Evolutionary conservation across 2,888 invertebrate genomes (phyloP).

Genomic region (Mechanitis mazaeus): DNA sequence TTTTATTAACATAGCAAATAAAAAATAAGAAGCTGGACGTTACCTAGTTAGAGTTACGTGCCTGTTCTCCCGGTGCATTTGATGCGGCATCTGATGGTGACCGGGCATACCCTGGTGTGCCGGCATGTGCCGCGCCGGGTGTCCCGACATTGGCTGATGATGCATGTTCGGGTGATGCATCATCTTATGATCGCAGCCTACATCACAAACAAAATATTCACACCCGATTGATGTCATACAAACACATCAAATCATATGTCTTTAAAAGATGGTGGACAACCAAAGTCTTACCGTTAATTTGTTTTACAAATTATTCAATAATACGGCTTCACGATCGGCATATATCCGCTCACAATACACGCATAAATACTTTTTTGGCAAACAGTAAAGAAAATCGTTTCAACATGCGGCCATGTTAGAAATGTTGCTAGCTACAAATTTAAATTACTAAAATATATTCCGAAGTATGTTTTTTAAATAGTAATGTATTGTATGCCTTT

Average conservation of each 20-base stretch:
- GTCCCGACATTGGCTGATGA: constrained; percentile 74
- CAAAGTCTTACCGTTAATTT: constrained; percentile 52
- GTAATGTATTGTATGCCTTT: too few species aligned
- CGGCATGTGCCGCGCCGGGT: constrained; percentile 69
- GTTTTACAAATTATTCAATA: constrained; percentile 43
- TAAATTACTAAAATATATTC: too few species aligned
- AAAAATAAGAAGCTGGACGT: constrained; percentile 57
- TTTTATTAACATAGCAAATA: constrained; percentile 37
- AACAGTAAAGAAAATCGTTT: constrained; percentile 88
- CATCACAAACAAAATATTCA: constrained; percentile 61
- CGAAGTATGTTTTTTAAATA: too few species aligned
- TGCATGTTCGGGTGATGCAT: constrained; percentile 78
- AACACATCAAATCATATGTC: constrained; percentile 51
- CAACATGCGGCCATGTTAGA: constrained; percentile 92
- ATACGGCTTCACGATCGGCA: constrained; percentile 53
- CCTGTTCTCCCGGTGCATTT: constrained; percentile 80
- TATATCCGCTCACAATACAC: constrained; percentile 62
- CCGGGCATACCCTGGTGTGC: constrained; percentile 65
- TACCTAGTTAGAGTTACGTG: constrained; percentile 74
- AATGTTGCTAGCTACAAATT: constrained; percentile 18
- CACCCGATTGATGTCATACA: constrained; percentile 47
- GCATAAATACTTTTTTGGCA: constrained; percentile 76
- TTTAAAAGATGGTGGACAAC: constrained; percentile 43
- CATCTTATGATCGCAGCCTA: constrained; percentile 61
- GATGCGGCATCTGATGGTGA: constrained; percentile 79